These are phyloP conservation scores for Hemibagrus guttatus DNA, from an alignment of 2,797 vertebrate species.

Conservation along the genomic window DNA sequence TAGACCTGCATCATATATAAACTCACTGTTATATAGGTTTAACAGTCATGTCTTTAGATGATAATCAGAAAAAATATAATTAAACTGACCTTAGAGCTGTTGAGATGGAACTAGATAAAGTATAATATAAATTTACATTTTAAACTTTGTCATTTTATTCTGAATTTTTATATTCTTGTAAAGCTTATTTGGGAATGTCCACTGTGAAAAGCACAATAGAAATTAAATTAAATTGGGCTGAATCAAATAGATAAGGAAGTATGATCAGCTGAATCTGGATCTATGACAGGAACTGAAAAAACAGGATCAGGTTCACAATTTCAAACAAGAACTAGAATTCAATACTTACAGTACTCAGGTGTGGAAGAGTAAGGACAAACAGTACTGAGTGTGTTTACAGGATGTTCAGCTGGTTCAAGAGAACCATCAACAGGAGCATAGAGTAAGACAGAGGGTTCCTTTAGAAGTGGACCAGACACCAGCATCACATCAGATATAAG, in stretches of 20 bases:
- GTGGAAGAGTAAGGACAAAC: not conserved
- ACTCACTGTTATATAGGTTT: not conserved
- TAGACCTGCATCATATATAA: not conserved
- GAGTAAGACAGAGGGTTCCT: not conserved
- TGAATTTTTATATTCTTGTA: no score
- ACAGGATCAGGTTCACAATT: not conserved
- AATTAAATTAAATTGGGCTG: no score
- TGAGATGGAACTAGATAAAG: not conserved
- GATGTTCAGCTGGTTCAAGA: not conserved
- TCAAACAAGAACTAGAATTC: not conserved
- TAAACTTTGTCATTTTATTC: no score
- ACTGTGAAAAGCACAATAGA: no score
- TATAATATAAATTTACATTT: no score
- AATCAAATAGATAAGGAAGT: not conserved
- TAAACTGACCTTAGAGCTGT: not conserved
- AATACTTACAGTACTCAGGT: not conserved
- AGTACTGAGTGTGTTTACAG: not conserved
- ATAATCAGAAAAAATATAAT: not conserved
- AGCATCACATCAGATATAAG: not conserved
- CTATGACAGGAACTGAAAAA: not conserved
- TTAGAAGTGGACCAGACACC: not conserved
- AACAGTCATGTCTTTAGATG: not conserved
- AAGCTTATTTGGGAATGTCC: no score
- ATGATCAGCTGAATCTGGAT: not conserved
- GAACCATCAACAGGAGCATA: not conserved